Percentiles rank a stretch among this genome's conserved stretches.
Conservation (phyloP, 2,888 invertebrate genomes). For the Spatulosminthurus flaviceps region DNA sequence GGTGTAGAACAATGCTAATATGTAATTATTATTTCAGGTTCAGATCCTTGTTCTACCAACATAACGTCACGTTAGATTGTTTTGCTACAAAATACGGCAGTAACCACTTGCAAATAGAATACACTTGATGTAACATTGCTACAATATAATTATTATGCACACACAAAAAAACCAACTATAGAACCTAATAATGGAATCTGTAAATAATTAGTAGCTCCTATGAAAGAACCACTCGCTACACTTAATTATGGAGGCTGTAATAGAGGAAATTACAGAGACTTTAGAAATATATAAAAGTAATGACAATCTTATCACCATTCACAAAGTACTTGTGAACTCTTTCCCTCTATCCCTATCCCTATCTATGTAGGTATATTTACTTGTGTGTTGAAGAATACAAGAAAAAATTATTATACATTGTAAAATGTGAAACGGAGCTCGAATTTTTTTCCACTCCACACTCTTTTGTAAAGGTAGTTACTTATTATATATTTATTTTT, state of each 20-base stretch:
- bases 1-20: conserved; percentile 18
- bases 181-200: neutral
- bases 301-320: conserved; percentile 4
- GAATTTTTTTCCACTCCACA: too few species aligned
- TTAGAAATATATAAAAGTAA: neutral
- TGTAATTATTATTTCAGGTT: conserved; percentile 14
- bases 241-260: conserved; percentile 13
- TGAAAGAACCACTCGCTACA: neutral
- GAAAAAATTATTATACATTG: too few species aligned
- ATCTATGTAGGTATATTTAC: too few species aligned
- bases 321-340: conserved; percentile 3
- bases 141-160: too few species aligned
- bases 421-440: too few species aligned
- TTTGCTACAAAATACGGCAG: neutral
- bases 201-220: neutral
- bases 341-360: too few species aligned
- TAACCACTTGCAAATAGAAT: neutral
- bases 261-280: conserved; percentile 14
- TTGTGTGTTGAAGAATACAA: too few species aligned
- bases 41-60: too few species aligned
- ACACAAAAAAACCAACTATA: neutral
- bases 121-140: neutral
- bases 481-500: too few species aligned
- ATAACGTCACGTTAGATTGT: too few species aligned
- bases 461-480: too few species aligned